phyloP scores from a whole-genome alignment of 2,113 vertebrate genomes.

The Lipophrys pholis region DNA sequence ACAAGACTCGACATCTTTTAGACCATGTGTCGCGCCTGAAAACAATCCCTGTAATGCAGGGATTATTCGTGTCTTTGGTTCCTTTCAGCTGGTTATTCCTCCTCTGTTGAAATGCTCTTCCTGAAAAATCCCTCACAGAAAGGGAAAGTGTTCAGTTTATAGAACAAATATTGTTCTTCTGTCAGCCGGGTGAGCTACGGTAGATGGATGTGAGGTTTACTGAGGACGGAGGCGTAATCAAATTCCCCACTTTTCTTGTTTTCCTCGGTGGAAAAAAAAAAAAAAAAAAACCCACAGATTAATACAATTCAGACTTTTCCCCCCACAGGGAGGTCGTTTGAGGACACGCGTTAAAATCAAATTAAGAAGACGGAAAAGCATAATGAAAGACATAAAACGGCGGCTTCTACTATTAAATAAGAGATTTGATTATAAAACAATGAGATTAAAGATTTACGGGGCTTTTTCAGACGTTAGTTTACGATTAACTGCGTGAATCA shows the following conservation, averaged over 20 bases:
- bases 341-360: conserved; percentile 23
- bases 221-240: conserved; percentile 38
- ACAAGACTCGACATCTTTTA: conserved; percentile 7
- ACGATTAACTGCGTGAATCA: neutral
- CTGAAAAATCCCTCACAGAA: neutral
- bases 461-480: neutral
- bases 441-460: neutral
- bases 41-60: neutral
- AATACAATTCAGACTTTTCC: neutral
- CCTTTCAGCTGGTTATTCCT: neutral
- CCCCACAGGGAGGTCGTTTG: conserved; percentile 5
- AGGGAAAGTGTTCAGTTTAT: too few relatives aligned
- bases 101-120: fast-evolving
- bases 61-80: neutral
- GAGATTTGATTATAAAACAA: neutral
- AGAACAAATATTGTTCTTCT: too few relatives aligned
- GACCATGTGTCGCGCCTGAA: neutral
- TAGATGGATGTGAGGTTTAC: conserved; percentile 12
- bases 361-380: neutral
- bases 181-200: too few relatives aligned
- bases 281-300: too few relatives aligned
- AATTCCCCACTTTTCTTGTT: conserved; percentile 22
- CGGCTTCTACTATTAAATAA: neutral
- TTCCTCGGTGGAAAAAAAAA: conserved; percentile 21
- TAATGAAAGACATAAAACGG: conserved; percentile 1